phyloP scores from a whole-genome alignment of 1,140 invertebrate genomes.

The Gryon sp. region DNA sequence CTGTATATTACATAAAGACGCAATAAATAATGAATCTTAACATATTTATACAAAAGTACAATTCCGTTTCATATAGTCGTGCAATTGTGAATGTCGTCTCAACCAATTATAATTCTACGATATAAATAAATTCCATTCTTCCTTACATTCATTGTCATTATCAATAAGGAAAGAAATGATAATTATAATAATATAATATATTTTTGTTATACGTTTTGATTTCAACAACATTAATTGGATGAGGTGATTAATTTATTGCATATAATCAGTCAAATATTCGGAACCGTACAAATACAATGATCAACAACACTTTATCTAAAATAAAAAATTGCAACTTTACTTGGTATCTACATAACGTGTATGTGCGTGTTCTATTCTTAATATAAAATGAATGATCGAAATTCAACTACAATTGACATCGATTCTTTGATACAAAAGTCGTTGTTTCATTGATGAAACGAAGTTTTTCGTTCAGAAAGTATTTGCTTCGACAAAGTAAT shows the following conservation, averaged over 20 bases:
- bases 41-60: constrained; percentile 35
- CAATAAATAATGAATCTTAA: constrained; percentile 11
- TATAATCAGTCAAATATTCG: constrained; percentile 18
- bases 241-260: constrained; percentile 29
- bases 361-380: constrained; percentile 42
- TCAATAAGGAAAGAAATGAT: constrained; percentile 29
- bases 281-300: constrained; percentile 39
- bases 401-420: constrained; percentile 36
- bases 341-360: constrained; percentile 48
- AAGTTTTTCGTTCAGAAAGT: too few relatives aligned
- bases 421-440: constrained; percentile 15
- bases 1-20: too few relatives aligned
- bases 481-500: too few relatives aligned
- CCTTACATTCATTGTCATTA: constrained; percentile 34
- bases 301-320: constrained; percentile 35
- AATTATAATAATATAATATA: constrained; percentile 18
- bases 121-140: constrained; percentile 55
- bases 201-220: constrained; percentile 28
- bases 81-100: constrained; percentile 39
- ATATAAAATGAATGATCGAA: constrained; percentile 25
- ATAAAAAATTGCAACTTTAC: constrained; percentile 44
- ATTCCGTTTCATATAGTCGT: constrained; percentile 37
- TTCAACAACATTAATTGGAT: constrained; percentile 33
- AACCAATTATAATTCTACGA: constrained; percentile 48
- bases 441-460: not conserved